phyloP scores from a whole-genome alignment of 2,113 vertebrate genomes.

The Cheirogaleus medius region DNA sequence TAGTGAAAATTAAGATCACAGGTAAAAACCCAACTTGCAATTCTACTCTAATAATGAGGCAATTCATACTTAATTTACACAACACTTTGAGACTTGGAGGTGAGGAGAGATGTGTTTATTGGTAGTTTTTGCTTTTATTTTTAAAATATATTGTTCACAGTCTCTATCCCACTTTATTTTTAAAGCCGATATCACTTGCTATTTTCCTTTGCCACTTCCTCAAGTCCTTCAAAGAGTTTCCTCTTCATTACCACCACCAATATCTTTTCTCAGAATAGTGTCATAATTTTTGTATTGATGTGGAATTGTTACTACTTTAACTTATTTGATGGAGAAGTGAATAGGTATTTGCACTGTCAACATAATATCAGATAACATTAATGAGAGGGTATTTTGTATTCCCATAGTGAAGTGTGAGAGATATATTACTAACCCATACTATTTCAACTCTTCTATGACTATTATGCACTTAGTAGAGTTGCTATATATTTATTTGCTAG shows the following conservation, averaged over 20 bases:
- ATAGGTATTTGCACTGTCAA: neutral
- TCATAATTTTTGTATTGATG: neutral
- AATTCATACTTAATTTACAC: neutral
- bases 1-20: neutral
- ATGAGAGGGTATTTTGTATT: neutral
- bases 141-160: neutral
- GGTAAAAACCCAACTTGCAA: neutral
- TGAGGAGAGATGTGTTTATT: neutral
- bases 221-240: neutral
- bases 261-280: neutral
- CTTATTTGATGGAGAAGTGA: neutral
- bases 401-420: neutral
- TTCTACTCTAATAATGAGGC: neutral
- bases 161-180: neutral
- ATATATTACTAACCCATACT: neutral
- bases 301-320: neutral
- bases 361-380: neutral
- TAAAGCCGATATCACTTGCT: neutral
- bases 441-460: neutral
- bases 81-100: neutral
- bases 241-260: neutral
- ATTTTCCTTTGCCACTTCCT: neutral
- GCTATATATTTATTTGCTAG: neutral
- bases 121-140: neutral
- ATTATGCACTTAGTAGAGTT: neutral